These are phyloP conservation scores for Porites rus DNA, from an alignment of 92 coral and sea anemone genomes.

Conservation along the genomic window DNA sequence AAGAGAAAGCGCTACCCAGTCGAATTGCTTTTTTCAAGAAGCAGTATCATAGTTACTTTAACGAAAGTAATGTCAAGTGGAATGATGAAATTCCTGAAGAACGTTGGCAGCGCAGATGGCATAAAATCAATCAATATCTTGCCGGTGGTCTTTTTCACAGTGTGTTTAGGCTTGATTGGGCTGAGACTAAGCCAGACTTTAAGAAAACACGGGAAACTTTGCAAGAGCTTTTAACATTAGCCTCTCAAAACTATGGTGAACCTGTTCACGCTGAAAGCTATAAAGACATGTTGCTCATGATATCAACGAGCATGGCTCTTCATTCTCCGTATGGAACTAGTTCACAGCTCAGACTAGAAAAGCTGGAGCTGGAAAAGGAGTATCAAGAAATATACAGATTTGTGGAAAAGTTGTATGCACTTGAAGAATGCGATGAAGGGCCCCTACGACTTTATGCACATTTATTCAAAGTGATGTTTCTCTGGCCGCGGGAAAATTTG, in stretches of 20 bases:
- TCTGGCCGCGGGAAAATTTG: slow-evolving; percentile 51
- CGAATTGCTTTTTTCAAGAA: slow-evolving; percentile 27
- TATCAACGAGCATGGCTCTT: slow-evolving; percentile 30
- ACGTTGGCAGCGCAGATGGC: slow-evolving; percentile 50
- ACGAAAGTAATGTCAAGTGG: slow-evolving; percentile 7
- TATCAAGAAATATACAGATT: neutral
- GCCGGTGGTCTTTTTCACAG: slow-evolving; percentile 50
- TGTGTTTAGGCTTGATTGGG: neutral
- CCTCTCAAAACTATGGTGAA: neutral
- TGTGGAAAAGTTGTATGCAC: neutral
- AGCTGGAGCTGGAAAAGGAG: neutral
- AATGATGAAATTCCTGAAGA: slow-evolving; percentile 18
- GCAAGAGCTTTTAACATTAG: neutral
- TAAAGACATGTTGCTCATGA: slow-evolving; percentile 11
- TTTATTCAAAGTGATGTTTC: slow-evolving; percentile 57
- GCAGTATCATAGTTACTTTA: slow-evolving; percentile 48
- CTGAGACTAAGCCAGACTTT: neutral
- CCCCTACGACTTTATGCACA: slow-evolving; percentile 39
- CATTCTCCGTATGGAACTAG: neutral
- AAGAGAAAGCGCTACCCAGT: slow-evolving; percentile 10
- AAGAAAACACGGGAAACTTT: neutral
- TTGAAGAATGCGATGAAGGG: neutral
- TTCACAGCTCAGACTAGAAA: neutral
- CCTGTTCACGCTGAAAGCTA: neutral
- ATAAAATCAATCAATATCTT: slow-evolving; percentile 37